Percentiles rank a stretch among this genome's conserved stretches.
These are phyloP conservation scores for Stenurella melanura DNA, from an alignment of 2,888 invertebrate species.

Conservation along the genomic window DNA sequence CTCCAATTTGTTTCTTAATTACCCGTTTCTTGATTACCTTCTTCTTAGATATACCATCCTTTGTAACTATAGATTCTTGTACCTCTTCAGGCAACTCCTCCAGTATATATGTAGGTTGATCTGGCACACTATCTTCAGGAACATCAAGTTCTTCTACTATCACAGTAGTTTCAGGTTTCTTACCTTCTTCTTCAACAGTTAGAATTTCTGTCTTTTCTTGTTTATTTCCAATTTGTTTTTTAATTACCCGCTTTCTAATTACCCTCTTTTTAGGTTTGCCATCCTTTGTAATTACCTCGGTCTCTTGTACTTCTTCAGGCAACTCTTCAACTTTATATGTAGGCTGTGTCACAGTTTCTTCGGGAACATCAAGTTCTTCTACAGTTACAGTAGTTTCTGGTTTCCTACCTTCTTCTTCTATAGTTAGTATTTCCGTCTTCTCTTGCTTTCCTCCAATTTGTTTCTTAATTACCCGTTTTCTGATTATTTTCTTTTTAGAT, in stretches of 20 bases:
- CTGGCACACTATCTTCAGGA: slow-evolving; percentile 50
- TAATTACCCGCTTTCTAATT: slow-evolving; percentile 60
- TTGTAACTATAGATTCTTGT: slow-evolving; percentile 57
- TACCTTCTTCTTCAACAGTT: slow-evolving; percentile 68
- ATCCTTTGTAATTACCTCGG: slow-evolving; percentile 67
- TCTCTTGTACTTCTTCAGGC: slow-evolving; percentile 65
- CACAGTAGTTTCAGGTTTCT: slow-evolving; percentile 70
- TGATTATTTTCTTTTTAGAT: slow-evolving; percentile 63
- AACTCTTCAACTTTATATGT: slow-evolving; percentile 52
- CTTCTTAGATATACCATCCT: slow-evolving; percentile 60
- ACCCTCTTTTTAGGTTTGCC: slow-evolving; percentile 67
- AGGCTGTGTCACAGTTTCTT: slow-evolving; percentile 60
- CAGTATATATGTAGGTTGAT: slow-evolving; percentile 48
- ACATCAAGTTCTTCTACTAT: slow-evolving; percentile 68
- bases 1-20: slow-evolving; percentile 70
- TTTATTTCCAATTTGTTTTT: slow-evolving; percentile 63
- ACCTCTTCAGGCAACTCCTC: slow-evolving; percentile 62
- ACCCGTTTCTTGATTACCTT: slow-evolving; percentile 69
- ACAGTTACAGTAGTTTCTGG: slow-evolving; percentile 60
- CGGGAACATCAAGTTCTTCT: slow-evolving; percentile 63
- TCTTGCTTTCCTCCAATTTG: slow-evolving; percentile 63
- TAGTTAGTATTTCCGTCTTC: slow-evolving; percentile 62
- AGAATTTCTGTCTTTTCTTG: slow-evolving; percentile 63
- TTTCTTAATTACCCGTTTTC: slow-evolving; percentile 56
- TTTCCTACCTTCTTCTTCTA: slow-evolving; percentile 61